phyloP scores from a whole-genome alignment of 1,140 invertebrate genomes.

The Cotesia typhae region DNA sequence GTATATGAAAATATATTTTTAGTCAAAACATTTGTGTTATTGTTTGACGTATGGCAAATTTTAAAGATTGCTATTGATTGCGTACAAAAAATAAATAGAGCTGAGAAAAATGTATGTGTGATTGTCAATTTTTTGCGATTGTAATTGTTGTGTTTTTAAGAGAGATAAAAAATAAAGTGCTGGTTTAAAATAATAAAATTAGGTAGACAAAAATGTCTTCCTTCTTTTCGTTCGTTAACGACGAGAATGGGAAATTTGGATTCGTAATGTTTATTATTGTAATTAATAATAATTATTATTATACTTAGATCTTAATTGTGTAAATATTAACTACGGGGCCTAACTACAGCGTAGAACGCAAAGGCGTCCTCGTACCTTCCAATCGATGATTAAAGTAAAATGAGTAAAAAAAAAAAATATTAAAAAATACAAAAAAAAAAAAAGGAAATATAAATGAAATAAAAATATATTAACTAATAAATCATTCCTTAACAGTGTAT shows the following conservation, averaged over 20 bases:
- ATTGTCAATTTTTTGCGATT: neutral
- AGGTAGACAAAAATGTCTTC: neutral
- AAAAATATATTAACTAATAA: conserved; percentile 57
- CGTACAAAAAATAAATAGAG: neutral
- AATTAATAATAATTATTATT: neutral
- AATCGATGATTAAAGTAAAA: conserved; percentile 46
- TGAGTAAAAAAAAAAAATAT: conserved; percentile 31
- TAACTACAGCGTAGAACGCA: conserved; percentile 52
- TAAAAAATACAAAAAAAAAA: conserved; percentile 35
- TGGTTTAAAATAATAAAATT: neutral
- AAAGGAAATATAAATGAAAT: conserved; percentile 43
- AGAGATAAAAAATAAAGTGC: neutral
- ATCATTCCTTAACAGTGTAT: conserved; percentile 64
- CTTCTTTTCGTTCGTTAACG: conserved; percentile 4
- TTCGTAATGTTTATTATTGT: neutral
- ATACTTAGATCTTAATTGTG: conserved; percentile 53
- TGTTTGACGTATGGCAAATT: conserved; percentile 40
- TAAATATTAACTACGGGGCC: conserved; percentile 57
- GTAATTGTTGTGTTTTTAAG: neutral
- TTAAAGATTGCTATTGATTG: neutral
- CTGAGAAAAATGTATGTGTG: neutral
- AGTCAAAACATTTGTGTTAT: conserved; percentile 52
- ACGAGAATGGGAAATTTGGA: neutral
- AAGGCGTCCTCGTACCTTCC: conserved; percentile 48
- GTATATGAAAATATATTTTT: conserved; percentile 49